Conservation (phyloP, 2,113 vertebrate genomes). For the Acinonyx jubatus region DNA sequence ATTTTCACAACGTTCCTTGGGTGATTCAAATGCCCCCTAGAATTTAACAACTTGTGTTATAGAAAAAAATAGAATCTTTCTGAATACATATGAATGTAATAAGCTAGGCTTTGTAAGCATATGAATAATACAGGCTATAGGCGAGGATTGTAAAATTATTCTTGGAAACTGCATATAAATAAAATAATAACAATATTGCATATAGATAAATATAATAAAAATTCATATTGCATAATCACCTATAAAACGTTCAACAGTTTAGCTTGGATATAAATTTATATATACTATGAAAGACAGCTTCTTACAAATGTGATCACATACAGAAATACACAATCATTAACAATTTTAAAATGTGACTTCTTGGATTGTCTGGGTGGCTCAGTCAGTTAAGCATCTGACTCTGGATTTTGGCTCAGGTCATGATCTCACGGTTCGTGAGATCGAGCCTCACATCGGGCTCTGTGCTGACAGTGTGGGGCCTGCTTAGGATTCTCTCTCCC, state of each 20-base stretch:
- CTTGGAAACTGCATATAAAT: slow-evolving; percentile 6
- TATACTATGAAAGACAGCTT: background rate
- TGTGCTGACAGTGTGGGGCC: too few relatives aligned
- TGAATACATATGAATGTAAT: background rate
- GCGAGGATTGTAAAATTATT: background rate
- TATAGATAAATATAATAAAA: background rate
- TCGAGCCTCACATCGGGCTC: too few relatives aligned
- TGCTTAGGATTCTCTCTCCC: too few relatives aligned
- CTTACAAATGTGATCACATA: background rate
- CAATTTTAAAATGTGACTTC: background rate
- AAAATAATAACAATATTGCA: background rate
- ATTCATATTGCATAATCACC: background rate
- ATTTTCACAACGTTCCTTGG: background rate
- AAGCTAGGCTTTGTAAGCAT: background rate
- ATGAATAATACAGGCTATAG: background rate
- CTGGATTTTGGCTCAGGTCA: too few relatives aligned
- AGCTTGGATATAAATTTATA: background rate
- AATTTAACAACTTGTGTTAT: background rate
- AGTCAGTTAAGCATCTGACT: too few relatives aligned
- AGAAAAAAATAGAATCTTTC: background rate
- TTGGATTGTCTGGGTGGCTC: background rate
- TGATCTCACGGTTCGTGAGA: too few relatives aligned
- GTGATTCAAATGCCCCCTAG: background rate
- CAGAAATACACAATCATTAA: background rate
- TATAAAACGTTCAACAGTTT: background rate